Percentiles rank a stretch among this genome's conserved stretches.
Conservation (phyloP, 2,113 vertebrate genomes). For the Phylloscopus trochiloides region DNA sequence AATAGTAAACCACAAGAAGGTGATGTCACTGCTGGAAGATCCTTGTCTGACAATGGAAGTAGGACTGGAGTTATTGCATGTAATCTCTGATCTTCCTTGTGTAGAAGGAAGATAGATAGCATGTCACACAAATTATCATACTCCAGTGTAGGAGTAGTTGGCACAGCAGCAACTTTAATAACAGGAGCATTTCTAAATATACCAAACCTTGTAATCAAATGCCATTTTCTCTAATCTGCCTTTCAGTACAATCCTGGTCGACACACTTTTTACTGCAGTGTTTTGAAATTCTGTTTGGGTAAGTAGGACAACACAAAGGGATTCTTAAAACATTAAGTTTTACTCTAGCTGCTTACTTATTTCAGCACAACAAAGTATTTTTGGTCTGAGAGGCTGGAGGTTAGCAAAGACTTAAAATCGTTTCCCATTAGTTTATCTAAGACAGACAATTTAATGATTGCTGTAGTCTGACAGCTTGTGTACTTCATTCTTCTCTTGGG, state of each 20-base stretch:
- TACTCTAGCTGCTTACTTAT: not conserved
- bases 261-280: not conserved
- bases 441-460: not conserved
- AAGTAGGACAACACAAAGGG: not conserved
- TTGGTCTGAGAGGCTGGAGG: not conserved
- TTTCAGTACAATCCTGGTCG: not conserved
- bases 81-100: not conserved
- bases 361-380: not conserved
- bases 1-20: constrained; percentile 9
- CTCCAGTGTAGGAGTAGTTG: not conserved
- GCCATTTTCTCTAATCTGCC: not conserved
- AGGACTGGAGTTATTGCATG: not conserved
- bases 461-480: not conserved
- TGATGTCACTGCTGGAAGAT: not conserved
- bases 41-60: not conserved
- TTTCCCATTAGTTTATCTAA: not conserved
- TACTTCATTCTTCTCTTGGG: not conserved
- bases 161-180: constrained; percentile 4
- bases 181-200: not conserved
- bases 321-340: not conserved
- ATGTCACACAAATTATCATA: constrained; percentile 7
- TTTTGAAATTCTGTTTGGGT: not conserved
- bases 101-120: not conserved
- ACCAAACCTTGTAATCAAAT: not conserved
- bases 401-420: not conserved